Evolutionary conservation across 53 echinoderm and acorn worm genomes (phyloP), one percentile per base, ranked within the genome.

Genomic region (Mesocentrotus franciscanus): DNA sequence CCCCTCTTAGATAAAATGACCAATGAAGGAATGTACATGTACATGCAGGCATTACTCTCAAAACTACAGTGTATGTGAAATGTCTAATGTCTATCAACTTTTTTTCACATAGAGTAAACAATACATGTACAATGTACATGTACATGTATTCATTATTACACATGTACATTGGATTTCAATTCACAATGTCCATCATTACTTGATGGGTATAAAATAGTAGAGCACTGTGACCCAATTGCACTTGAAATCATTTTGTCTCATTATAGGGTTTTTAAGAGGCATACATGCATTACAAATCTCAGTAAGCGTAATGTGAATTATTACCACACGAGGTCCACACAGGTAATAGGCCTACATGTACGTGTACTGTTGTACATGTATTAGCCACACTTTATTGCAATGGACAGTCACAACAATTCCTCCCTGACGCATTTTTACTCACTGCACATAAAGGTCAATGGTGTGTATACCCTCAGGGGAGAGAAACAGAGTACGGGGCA

Each of bases 71-170:
- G n/a, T n/a, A n/a, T n/a, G n/a, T n/a, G n/a, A n/a, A n/a, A n/a
- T n/a, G n/a, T n/a, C n/a, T n/a, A n/a, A n/a, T n/a, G n/a, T n/a
- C n/a, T n/a, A n/a, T n/a, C n/a, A n/a, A n/a, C n/a, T n/a, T n/a
- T n/a, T n/a, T n/a, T n/a, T n/a, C n/a, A n/a, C n/a, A n/a, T n/a
- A n/a, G n/a, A n/a, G n/a, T n/a, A n/a, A n/a, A n/a, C n/a, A n/a
- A n/a, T n/a, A n/a, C n/a, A n/a, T n/a, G n/a, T n/a, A n/a, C n/a
- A 58, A 91, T 56, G 93, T 93, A 93, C 93, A 93, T 93, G 81
- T 93, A 93, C 94, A 94, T 81, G 92, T 72, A 71, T 68, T 36
- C 7, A 78, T 34, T 11, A 34, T 39, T 85, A 56, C 2, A 20
- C 24, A 85, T 13, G 34, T 24, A 12, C 90, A 83, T 8, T 20